Percentiles rank a stretch among this genome's conserved stretches.
phyloP scores from a whole-genome alignment of 2,888 invertebrate species.

The Incurvaria masculella region DNA sequence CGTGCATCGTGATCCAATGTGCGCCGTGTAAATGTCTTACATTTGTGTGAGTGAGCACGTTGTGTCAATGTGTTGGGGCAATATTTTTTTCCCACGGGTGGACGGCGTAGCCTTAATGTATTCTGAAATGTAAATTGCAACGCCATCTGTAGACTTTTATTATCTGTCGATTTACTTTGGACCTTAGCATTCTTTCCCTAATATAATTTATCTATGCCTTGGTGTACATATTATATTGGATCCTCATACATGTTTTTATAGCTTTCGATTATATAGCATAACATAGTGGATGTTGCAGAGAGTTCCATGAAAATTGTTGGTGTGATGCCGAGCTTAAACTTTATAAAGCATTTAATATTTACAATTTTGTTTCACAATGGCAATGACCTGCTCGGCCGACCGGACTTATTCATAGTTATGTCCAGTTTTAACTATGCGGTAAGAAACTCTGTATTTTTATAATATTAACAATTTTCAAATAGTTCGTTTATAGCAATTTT shows the following conservation, averaged over 20 bases:
- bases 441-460: no score
- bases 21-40: no score
- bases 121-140: no score
- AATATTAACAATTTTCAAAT: no score
- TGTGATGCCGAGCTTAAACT: slow-evolving; percentile 50
- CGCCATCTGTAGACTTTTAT: slow-evolving; percentile 7
- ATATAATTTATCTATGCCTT: no score
- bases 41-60: no score
- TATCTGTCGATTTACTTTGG: slow-evolving; percentile 1
- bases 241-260: slow-evolving; percentile 3
- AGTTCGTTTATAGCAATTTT: no score
- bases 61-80: no score
- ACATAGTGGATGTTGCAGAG: slow-evolving; percentile 37
- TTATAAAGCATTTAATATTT: slow-evolving; percentile 61
- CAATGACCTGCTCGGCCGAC: slow-evolving; percentile 55
- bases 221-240: slow-evolving; percentile 2
- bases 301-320: slow-evolving; percentile 59
- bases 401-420: slow-evolving; percentile 61
- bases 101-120: no score
- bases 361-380: slow-evolving; percentile 58
- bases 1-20: no score
- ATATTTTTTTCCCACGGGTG: no score
- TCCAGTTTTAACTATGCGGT: slow-evolving; percentile 62
- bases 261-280: slow-evolving; percentile 4
- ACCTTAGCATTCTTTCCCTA: no score